Base-by-base conservation (phyloP, 1,140 invertebrate genomes). In the Leptinotarsa defecta region DNA sequence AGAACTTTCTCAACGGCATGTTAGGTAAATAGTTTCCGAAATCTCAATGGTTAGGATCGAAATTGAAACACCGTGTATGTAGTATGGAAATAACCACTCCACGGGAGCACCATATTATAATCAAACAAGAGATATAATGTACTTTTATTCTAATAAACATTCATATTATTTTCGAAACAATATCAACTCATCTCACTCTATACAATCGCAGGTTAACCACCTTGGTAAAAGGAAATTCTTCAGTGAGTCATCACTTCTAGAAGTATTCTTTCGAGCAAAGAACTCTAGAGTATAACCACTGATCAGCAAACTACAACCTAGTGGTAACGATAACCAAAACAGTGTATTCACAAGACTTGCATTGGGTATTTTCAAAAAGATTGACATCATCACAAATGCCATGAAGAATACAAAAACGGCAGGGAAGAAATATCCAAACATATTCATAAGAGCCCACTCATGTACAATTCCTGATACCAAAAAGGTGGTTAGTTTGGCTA, bases 371-470 rank as follows among this genome's bases (percentile, higher is more conserved):
- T 88, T 86, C 0, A 92, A 75, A 1, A 89, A 89, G 0, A 94
- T 86, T 75, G 91, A 79, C 0, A 88, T 15, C 0, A 90, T 79
- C 11, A 92, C 91, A 48, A 91, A 83, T 0, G 88, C 85, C 1
- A 89, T 90, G 81, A 95, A 95, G 57, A 91, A 80, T 1, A 94
- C 75, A 70, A 97, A 89, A 77, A 98, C 87, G 0, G 96, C 90
- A 0, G 96, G 96, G 81, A 94, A 96, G 84, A 96, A 96, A 83
- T 96, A 94, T 20, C 92, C 89, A 63, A 97, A 92, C 0, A 91
- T 89, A 22, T 95, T 89, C 1, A 90, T 89, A 0, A 98, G 80
- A 68, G 97, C 90, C 83, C 96, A 94, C 84, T 98, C 96, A 70
- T 85, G 84, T 8, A 84, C 75, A 3, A 84, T 13, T 1, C 84